Evolutionary conservation across 2,797 vertebrate species (phyloP).

Genomic region (Champsocephalus gunnari): DNA sequence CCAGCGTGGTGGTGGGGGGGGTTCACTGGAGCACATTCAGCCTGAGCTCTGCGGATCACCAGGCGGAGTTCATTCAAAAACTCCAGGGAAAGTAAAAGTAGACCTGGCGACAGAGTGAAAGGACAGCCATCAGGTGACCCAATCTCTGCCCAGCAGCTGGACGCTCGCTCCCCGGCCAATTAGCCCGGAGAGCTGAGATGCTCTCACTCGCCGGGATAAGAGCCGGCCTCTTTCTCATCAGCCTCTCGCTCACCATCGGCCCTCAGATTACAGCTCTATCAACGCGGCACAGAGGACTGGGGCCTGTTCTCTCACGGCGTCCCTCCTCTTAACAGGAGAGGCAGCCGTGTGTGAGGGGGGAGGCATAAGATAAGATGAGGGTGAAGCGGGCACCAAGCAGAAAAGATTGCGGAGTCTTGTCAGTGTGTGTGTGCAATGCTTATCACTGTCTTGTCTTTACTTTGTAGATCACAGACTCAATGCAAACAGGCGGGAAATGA

Average conservation of each 20-base stretch:
- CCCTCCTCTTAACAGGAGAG: constrained; percentile 68
- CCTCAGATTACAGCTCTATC: constrained; percentile 78
- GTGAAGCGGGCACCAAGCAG: constrained; percentile 21
- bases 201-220: constrained; percentile 69
- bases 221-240: constrained; percentile 63
- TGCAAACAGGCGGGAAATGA: constrained; percentile 39
- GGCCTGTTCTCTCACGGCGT: constrained; percentile 64
- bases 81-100: constrained; percentile 54
- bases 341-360: constrained; percentile 60
- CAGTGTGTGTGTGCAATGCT: not conserved
- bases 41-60: constrained; percentile 34
- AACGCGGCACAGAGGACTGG: constrained; percentile 58
- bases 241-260: constrained; percentile 68
- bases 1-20: not conserved
- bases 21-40: constrained; percentile 1
- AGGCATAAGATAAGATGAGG: constrained; percentile 74
- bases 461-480: constrained; percentile 44
- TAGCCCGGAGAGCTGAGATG: constrained; percentile 68
- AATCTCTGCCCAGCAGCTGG: constrained; percentile 80
- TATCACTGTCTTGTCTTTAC: constrained; percentile 41
- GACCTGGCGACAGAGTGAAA: constrained; percentile 40
- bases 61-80: constrained; percentile 65
- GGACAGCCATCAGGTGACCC: constrained; percentile 72
- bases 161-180: constrained; percentile 72
- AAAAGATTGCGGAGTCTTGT: constrained; percentile 6